Evolutionary conservation across 2,113 vertebrate species (phyloP).

Genomic region (Plecotus auritus): DNA sequence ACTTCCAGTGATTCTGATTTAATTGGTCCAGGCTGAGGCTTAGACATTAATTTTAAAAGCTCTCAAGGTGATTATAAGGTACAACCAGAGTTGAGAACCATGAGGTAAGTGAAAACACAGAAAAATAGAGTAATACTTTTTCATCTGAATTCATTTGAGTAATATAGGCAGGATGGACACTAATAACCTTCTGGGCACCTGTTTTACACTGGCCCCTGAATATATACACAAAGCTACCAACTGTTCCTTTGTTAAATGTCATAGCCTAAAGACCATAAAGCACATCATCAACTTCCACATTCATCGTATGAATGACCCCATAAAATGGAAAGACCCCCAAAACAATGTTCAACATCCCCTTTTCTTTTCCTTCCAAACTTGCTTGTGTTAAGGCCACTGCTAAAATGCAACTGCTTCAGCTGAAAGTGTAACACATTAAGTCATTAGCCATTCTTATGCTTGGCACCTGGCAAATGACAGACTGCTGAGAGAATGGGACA

Average conservation of each 20-base stretch:
- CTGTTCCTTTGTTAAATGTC: constrained; percentile 4
- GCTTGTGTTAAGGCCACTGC: not conserved
- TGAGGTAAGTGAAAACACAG: not conserved
- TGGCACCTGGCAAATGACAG: not conserved
- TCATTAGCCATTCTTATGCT: not conserved
- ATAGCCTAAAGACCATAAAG: not conserved
- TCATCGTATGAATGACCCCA: not conserved
- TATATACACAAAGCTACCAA: not conserved
- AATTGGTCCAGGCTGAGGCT: not conserved
- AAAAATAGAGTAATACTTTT: not conserved
- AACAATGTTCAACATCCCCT: not conserved
- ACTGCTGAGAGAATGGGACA: not conserved
- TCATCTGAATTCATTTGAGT: not conserved
- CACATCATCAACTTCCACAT: not conserved
- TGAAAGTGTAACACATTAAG: not conserved
- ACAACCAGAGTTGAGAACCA: not conserved
- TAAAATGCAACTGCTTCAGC: not conserved
- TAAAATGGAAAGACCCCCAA: not conserved
- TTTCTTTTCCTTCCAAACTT: constrained; percentile 18
- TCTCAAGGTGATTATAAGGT: not conserved
- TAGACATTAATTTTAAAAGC: not conserved
- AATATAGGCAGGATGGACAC: not conserved
- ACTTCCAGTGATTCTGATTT: not conserved
- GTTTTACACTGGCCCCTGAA: not conserved
- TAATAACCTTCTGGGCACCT: not conserved